Conservation (phyloP, 37 sponge, comb jelly and placozoan genomes). For the Chondrosia reniformis region DNA sequence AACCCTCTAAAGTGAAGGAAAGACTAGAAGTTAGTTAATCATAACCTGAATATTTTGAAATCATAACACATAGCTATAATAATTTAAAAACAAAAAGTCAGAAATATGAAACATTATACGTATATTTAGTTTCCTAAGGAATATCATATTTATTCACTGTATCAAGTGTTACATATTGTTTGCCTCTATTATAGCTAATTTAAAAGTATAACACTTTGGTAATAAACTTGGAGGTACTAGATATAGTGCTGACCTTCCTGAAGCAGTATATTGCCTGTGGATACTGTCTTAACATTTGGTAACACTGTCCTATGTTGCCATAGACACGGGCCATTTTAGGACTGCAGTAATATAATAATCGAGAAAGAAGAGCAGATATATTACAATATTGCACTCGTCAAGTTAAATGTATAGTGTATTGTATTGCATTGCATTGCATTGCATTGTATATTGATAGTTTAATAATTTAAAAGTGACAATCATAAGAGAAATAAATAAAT, state of each 20-base stretch:
- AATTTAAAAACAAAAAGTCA: too few relatives aligned
- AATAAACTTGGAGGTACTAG: background rate
- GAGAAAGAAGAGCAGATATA: background rate
- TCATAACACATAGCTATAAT: background rate
- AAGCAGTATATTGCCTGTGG: constrained; percentile 61
- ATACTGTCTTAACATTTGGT: constrained; percentile 54
- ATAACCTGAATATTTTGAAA: too few relatives aligned
- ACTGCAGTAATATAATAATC: constrained; percentile 18
- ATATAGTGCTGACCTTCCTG: constrained; percentile 34
- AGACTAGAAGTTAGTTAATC: background rate
- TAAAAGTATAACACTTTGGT: background rate
- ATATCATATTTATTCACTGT: too few relatives aligned
- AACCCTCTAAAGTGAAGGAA: constrained; percentile 32
- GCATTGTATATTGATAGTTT: too few relatives aligned
- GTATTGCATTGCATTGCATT: too few relatives aligned
- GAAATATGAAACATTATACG: too few relatives aligned
- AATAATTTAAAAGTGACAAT: too few relatives aligned
- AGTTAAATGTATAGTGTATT: background rate
- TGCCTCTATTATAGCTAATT: background rate
- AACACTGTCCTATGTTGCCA: constrained; percentile 64
- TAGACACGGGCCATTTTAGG: constrained; percentile 52
- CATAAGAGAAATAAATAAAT: too few relatives aligned
- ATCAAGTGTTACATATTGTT: too few relatives aligned
- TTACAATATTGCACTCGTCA: background rate
- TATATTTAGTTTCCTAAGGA: too few relatives aligned